These are phyloP conservation scores for Nemurella pictetii DNA, from an alignment of 2,888 invertebrate species.

Conservation along the genomic window DNA sequence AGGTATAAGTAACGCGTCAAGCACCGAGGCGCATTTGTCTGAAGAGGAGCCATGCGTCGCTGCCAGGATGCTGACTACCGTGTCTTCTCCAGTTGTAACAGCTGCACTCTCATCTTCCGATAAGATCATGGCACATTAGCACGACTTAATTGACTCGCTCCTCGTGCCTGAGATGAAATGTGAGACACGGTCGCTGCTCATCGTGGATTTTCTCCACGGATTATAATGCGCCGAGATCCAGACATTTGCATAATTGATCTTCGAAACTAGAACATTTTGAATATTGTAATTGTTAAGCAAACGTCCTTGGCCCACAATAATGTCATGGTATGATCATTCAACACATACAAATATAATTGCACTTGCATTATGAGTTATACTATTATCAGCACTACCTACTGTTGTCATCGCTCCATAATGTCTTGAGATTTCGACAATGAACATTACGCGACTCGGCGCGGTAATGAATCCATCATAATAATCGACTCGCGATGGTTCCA, in stretches of 20 bases:
- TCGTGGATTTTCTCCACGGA: background rate
- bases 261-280: slow-evolving; percentile 7
- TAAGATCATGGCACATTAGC: background rate
- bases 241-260: slow-evolving; percentile 11
- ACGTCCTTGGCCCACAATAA: slow-evolving; percentile 9
- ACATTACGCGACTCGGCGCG: background rate
- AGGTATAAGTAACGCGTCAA: background rate
- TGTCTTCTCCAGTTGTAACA: background rate
- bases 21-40: background rate
- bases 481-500: background rate
- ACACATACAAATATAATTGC: background rate
- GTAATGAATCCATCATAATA: background rate
- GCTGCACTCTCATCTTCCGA: background rate
- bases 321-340: slow-evolving; percentile 13
- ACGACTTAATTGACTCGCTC: background rate
- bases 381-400: background rate
- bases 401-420: background rate
- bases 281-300: background rate
- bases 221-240: background rate
- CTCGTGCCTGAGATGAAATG: background rate
- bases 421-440: background rate
- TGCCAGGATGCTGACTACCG: background rate
- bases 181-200: background rate
- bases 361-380: background rate
- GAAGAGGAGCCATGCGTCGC: background rate